Percentiles rank a stretch among this genome's conserved stretches.
Evolutionary conservation across 2,113 vertebrate genomes (phyloP).

Genomic region (Tragelaphus scriptus): DNA sequence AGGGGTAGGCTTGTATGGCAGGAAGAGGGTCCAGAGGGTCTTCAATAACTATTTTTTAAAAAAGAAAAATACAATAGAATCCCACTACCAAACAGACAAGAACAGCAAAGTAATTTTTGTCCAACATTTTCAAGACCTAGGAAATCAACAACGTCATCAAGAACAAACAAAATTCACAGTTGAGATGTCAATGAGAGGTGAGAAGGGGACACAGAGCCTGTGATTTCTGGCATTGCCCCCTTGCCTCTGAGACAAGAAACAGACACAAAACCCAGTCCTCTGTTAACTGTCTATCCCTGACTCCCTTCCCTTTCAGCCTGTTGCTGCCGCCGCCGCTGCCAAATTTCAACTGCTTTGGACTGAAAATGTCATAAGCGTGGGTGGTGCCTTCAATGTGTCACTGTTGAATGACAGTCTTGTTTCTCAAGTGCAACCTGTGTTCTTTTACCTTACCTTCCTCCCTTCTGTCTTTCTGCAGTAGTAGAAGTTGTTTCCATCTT

Average conservation of each 20-base stretch:
- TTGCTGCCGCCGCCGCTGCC: slow-evolving; percentile 73
- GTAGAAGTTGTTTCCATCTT: slow-evolving; percentile 65
- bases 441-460: slow-evolving; percentile 67
- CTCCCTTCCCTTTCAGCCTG: slow-evolving; percentile 73
- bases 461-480: slow-evolving; percentile 74
- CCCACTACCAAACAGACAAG: neutral
- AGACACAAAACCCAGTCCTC: slow-evolving; percentile 58
- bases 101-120: neutral
- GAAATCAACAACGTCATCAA: neutral
- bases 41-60: slow-evolving; percentile 7
- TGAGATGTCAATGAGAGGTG: slow-evolving; percentile 36
- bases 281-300: slow-evolving; percentile 66
- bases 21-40: slow-evolving; percentile 57
- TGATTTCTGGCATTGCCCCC: neutral
- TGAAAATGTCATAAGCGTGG: slow-evolving; percentile 80
- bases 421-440: slow-evolving; percentile 78
- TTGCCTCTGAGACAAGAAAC: slow-evolving; percentile 5
- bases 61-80: neutral
- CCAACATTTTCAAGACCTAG: slow-evolving; percentile 51
- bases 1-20: slow-evolving; percentile 34
- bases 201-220: neutral
- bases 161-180: neutral
- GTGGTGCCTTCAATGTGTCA: slow-evolving; percentile 87
- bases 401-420: slow-evolving; percentile 83
- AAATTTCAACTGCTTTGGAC: slow-evolving; percentile 82